These are phyloP conservation scores for Tenualosa ilisha DNA, from an alignment of 2,797 vertebrate species.

Conservation along the genomic window DNA sequence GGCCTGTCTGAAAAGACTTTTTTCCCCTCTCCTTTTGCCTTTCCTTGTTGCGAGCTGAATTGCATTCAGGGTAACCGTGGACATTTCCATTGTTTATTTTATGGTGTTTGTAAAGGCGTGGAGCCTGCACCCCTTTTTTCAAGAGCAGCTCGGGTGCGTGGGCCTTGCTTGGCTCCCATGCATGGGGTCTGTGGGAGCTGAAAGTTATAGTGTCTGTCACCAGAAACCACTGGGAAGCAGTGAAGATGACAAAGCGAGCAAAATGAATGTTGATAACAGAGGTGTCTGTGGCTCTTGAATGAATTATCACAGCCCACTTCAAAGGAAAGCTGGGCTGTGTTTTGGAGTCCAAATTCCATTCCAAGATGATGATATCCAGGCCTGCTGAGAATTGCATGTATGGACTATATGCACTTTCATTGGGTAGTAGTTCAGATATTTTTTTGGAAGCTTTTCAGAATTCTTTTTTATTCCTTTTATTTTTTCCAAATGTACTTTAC, in stretches of 20 bases:
- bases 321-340: not conserved
- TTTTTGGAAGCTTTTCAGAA: not conserved
- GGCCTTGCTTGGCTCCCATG: not conserved
- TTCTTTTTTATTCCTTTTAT: no score
- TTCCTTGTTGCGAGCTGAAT: constrained; percentile 64
- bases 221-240: not conserved
- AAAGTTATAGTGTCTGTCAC: constrained; percentile 15
- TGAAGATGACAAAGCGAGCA: constrained; percentile 2
- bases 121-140: constrained; percentile 3
- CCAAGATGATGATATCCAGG: constrained; percentile 21
- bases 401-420: not conserved
- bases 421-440: not conserved
- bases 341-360: constrained; percentile 9
- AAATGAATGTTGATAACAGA: constrained; percentile 26
- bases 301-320: not conserved
- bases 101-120: constrained; percentile 22
- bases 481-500: not conserved
- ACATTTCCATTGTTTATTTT: constrained; percentile 54
- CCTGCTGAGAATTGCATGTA: not conserved
- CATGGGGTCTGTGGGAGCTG: not conserved
- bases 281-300: constrained; percentile 22
- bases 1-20: constrained; percentile 68
- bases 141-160: not conserved
- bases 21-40: constrained; percentile 62
- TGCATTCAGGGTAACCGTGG: constrained; percentile 52